Percentiles rank a stretch among this genome's conserved stretches.
Evolutionary conservation across 2,797 vertebrate genomes (phyloP).

Genomic region (Avahi laniger): DNA sequence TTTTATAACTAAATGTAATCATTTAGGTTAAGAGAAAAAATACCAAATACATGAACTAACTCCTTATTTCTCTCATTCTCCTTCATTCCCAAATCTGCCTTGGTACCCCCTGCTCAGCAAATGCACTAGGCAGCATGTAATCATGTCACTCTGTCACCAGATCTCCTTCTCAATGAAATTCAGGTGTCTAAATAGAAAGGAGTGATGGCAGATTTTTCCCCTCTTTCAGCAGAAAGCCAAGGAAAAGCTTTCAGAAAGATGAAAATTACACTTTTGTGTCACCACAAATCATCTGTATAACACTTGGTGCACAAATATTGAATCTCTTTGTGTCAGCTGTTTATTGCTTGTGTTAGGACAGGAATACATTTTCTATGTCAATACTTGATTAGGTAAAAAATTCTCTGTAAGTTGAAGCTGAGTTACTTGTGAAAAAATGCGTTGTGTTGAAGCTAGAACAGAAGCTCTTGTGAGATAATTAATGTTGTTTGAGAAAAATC

Average conservation of each 20-base stretch:
- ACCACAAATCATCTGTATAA: slow-evolving; percentile 70
- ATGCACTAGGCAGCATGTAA: slow-evolving; percentile 25
- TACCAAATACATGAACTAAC: background rate
- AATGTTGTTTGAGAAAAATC: slow-evolving; percentile 33
- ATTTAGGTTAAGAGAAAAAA: slow-evolving; percentile 37
- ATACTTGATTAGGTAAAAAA: slow-evolving; percentile 68
- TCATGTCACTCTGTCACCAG: slow-evolving; percentile 62
- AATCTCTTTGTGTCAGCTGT: slow-evolving; percentile 52
- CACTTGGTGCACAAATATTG: slow-evolving; percentile 68
- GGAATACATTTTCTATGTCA: slow-evolving; percentile 67
- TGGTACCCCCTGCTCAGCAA: background rate
- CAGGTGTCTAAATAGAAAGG: slow-evolving; percentile 66
- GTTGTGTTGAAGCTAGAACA: slow-evolving; percentile 1
- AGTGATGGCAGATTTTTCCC: slow-evolving; percentile 55
- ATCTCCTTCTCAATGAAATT: slow-evolving; percentile 66
- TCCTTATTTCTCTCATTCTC: background rate
- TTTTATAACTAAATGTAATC: background rate
- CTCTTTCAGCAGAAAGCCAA: slow-evolving; percentile 71
- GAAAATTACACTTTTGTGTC: slow-evolving; percentile 66
- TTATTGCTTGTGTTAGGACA: slow-evolving; percentile 65
- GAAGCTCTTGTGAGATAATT: slow-evolving; percentile 28
- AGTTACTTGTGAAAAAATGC: slow-evolving; percentile 28
- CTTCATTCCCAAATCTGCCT: background rate
- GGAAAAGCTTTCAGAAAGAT: slow-evolving; percentile 69
- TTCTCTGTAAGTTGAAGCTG: slow-evolving; percentile 7